Evolutionary conservation across 2,113 vertebrate species (phyloP).

Genomic region (Chloroceryle aenea): DNA sequence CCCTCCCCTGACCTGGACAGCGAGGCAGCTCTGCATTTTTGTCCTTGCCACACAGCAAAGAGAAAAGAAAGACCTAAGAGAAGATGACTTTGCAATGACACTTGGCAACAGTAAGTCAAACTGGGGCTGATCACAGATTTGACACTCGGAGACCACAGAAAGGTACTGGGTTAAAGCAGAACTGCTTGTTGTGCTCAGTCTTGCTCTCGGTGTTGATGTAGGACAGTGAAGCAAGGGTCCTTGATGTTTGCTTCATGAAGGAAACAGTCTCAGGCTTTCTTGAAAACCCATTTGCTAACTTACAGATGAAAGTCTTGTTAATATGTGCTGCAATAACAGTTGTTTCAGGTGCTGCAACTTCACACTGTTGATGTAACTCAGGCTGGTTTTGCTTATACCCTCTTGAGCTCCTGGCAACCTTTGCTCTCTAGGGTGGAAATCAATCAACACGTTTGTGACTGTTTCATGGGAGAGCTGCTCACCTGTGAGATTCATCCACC

Average conservation of each 20-base stretch:
- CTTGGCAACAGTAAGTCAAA: neutral
- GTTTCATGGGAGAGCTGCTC: neutral
- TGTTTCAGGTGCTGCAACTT: neutral
- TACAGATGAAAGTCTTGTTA: neutral
- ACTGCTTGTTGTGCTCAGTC: neutral
- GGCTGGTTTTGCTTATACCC: neutral
- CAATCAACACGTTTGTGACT: neutral
- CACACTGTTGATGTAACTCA: neutral
- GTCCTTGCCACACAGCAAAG: neutral
- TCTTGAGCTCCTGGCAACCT: neutral
- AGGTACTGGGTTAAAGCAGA: neutral
- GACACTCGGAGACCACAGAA: neutral
- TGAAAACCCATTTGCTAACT: neutral
- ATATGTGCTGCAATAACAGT: neutral
- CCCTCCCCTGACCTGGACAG: rapidly evolving
- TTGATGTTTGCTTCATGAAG: neutral
- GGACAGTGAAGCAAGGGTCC: neutral
- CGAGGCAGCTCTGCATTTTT: neutral
- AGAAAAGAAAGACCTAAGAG: neutral
- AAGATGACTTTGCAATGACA: rapidly evolving
- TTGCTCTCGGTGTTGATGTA: neutral
- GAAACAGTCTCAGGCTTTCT: neutral
- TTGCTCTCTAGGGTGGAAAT: neutral
- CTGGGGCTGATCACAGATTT: neutral
- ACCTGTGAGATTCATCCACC: neutral